Conservation (phyloP, 2,113 vertebrate species). For the Oxygymnocypris stewartii region DNA sequence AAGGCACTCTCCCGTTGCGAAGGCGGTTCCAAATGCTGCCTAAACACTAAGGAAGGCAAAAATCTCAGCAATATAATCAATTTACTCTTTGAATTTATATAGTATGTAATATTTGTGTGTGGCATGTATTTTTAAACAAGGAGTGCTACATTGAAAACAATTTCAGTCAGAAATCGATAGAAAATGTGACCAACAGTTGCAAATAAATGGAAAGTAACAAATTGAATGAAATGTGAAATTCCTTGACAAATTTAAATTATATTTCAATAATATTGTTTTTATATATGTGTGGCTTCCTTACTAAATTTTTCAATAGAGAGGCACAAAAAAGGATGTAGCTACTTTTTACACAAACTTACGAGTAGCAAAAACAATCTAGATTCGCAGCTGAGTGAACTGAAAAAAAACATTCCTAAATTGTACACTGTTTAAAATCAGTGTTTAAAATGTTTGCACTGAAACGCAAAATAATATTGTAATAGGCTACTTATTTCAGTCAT, state of each 20-base stretch:
- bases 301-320: not conserved
- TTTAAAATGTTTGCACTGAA: no score
- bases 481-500: not conserved
- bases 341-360: not conserved
- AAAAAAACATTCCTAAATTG: no score
- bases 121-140: not conserved
- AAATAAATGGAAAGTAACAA: no score
- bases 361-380: not conserved
- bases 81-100: not conserved
- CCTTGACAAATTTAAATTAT: no score
- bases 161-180: no score
- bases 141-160: not conserved
- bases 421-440: no score
- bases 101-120: not conserved
- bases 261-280: no score
- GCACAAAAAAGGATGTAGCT: not conserved
- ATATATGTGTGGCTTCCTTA: not conserved
- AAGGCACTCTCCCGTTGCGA: not conserved
- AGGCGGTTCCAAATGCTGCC: not conserved
- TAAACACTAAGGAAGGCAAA: not conserved
- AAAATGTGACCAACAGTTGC: no score
- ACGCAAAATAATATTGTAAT: not conserved
- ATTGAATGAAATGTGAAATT: no score
- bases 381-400: no score
- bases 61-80: not conserved